phyloP scores from a whole-genome alignment of 2,113 vertebrate genomes.

The Ranitomeya imitator region DNA sequence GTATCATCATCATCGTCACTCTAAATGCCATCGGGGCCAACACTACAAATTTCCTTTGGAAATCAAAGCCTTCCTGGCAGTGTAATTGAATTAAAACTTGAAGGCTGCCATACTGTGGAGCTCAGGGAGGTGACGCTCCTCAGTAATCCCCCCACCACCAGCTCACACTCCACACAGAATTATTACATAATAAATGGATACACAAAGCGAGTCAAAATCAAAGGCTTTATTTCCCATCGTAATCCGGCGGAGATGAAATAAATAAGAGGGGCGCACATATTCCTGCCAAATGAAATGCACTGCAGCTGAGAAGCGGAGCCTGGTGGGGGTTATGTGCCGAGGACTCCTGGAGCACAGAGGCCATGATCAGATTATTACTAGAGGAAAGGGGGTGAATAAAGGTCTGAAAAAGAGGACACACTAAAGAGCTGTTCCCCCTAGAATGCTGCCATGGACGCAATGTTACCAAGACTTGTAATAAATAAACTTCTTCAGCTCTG shows the following conservation, averaged over 20 bases:
- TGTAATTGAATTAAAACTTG: slow-evolving; percentile 31
- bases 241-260: slow-evolving; percentile 30
- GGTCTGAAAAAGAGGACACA: not conserved
- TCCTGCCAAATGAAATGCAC: slow-evolving; percentile 38
- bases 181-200: slow-evolving; percentile 36
- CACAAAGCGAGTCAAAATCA: slow-evolving; percentile 28
- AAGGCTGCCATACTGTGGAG: not conserved
- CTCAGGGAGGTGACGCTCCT: not conserved
- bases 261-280: not conserved
- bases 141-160: not conserved
- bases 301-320: not conserved
- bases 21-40: not conserved
- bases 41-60: not conserved
- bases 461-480: not conserved
- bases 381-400: not conserved
- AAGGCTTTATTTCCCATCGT: slow-evolving; percentile 43
- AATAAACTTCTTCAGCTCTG: not conserved
- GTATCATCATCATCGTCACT: not conserved
- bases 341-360: not conserved
- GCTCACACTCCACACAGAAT: slow-evolving; percentile 7
- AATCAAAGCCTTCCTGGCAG: not conserved
- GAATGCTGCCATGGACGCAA: not conserved
- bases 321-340: slow-evolving; percentile 4
- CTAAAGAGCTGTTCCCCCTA: not conserved
- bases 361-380: slow-evolving; percentile 22